Conservation (phyloP, 2,888 invertebrate genomes). For the Netelia melanura region DNA sequence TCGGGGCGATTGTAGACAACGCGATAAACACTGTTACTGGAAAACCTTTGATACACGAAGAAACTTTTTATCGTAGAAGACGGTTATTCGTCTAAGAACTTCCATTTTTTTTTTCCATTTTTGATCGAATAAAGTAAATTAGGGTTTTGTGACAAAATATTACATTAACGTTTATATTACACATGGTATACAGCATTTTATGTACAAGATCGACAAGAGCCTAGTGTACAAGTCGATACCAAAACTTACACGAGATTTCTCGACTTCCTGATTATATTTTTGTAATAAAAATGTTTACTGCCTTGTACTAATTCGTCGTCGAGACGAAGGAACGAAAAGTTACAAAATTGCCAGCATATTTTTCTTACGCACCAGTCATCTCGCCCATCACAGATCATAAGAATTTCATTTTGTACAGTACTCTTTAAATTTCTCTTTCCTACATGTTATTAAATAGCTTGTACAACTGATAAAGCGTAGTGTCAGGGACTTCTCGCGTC, state of each 20-base stretch:
- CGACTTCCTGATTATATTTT: conserved; percentile 31
- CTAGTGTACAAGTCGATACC: neutral
- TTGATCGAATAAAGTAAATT: neutral
- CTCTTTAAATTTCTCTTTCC: conserved; percentile 1
- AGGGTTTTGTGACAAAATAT: conserved; percentile 38
- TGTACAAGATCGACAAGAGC: conserved; percentile 33
- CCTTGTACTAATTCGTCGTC: neutral
- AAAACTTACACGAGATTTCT: neutral
- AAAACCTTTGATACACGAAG: conserved; percentile 81
- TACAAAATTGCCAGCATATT: neutral
- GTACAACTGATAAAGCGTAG: conserved; percentile 76
- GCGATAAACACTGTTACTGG: conserved; percentile 81
- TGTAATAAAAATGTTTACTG: conserved; percentile 37
- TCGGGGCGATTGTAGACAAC: conserved; percentile 83
- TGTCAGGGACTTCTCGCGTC: conserved; percentile 69
- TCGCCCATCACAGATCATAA: conserved; percentile 25
- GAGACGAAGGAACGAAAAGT: neutral
- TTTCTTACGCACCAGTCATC: conserved; percentile 24
- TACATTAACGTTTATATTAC: conserved; percentile 40
- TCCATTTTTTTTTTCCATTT: neutral
- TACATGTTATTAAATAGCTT: conserved; percentile 71
- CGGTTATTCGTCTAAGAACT: conserved; percentile 49
- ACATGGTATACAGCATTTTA: conserved; percentile 6
- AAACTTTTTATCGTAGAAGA: conserved; percentile 80
- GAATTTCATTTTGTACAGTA: neutral